Evolutionary conservation across 2,888 invertebrate species (phyloP).

Genomic region (Geophilus truncorum): DNA sequence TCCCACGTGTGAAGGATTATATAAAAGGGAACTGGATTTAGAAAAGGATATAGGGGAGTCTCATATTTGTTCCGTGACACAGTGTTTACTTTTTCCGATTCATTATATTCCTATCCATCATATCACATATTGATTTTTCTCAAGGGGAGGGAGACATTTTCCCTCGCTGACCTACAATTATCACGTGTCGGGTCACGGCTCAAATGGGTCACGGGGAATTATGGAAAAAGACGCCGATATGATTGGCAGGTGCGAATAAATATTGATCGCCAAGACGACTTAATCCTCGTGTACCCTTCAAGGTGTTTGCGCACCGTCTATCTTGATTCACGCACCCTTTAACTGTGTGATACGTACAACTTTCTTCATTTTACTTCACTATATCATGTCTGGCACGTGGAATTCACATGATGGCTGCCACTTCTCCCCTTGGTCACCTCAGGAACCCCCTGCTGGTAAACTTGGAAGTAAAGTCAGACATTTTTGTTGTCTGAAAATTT

Average conservation of each 20-base stretch:
- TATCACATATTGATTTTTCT: constrained; percentile 19
- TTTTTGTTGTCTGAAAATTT: too few species aligned
- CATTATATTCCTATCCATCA: constrained; percentile 27
- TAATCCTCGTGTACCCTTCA: neutral
- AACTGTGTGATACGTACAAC: neutral
- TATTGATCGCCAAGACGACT: neutral
- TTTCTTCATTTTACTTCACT: neutral
- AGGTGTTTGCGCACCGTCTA: neutral
- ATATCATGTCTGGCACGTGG: neutral
- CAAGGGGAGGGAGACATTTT: constrained; percentile 11
- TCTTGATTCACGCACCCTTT: neutral
- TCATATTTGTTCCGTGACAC: constrained; percentile 14
- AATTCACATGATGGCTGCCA: neutral
- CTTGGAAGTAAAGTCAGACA: too few species aligned
- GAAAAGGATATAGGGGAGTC: neutral
- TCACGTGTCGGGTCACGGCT: constrained; percentile 21
- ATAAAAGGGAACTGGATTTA: neutral
- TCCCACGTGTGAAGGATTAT: constrained; percentile 18
- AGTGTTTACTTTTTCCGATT: constrained; percentile 1
- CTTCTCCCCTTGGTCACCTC: too few species aligned
- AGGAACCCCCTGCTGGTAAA: neutral
- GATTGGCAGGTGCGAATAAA: constrained; percentile 3
- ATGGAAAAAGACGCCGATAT: neutral
- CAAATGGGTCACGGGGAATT: constrained; percentile 18
- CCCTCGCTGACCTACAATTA: constrained; percentile 13